Conservation (phyloP, 35 echinoderm and acorn worm genomes). For the Anneissia japonica region DNA sequence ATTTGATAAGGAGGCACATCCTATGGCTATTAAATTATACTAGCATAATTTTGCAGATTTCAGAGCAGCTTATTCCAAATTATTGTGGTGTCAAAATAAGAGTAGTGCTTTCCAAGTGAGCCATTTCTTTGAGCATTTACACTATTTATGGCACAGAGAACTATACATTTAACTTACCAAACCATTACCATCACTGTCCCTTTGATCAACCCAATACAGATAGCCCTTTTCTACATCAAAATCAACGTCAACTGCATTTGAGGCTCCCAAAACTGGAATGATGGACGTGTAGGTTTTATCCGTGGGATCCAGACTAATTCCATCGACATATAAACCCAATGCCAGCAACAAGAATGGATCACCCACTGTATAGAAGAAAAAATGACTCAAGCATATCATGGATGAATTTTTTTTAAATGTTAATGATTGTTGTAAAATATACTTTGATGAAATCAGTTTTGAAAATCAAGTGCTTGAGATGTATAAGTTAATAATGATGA, state of each 20-base stretch:
- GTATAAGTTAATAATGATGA: no score
- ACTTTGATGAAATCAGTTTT: no score
- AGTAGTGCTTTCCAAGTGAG: no score
- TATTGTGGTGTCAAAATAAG: no score
- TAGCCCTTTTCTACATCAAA: constrained; percentile 43
- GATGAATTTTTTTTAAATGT: no score
- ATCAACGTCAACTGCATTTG: constrained; percentile 54
- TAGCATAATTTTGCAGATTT: background rate
- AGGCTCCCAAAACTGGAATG: constrained; percentile 2
- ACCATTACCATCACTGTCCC: background rate
- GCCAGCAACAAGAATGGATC: constrained; percentile 26
- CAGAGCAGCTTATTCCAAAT: background rate
- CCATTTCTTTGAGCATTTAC: no score
- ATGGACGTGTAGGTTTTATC: background rate
- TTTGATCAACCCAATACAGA: constrained; percentile 62
- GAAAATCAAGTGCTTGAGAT: no score
- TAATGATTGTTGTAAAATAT: no score
- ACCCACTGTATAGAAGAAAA: constrained; percentile 1
- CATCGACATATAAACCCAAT: background rate
- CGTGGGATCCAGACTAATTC: constrained; percentile 31
- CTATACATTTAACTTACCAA: constrained; percentile 18
- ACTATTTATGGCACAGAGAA: no score
- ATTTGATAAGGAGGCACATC: no score
- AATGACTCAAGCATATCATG: no score
- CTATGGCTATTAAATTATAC: no score